Percentiles rank a stretch among this genome's conserved stretches.
phyloP scores from a whole-genome alignment of 2,797 vertebrate species.

The Harpagifer antarcticus region DNA sequence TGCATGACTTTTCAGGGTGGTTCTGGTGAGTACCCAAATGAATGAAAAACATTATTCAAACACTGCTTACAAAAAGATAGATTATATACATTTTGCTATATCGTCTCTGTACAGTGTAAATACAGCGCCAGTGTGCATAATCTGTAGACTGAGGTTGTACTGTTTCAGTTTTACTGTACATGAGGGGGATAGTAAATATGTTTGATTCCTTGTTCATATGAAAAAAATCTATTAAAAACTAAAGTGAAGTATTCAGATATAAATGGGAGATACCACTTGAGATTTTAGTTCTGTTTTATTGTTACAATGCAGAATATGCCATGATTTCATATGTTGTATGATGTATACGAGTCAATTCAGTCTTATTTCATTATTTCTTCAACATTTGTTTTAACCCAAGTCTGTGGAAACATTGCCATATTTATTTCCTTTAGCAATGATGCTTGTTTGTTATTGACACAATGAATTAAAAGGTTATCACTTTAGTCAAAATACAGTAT shows the following conservation, averaged over 20 bases:
- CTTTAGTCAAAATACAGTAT: background rate
- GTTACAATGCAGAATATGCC: conserved; percentile 54
- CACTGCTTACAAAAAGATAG: conserved; percentile 59
- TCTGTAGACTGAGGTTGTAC: conserved; percentile 62
- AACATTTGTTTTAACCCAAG: background rate
- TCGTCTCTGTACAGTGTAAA: conserved; percentile 83
- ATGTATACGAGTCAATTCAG: conserved; percentile 25
- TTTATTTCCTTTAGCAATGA: conserved; percentile 5
- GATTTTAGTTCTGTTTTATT: conserved; percentile 30
- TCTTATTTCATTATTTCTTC: conserved; percentile 28
- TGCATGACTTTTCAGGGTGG: conserved; percentile 58
- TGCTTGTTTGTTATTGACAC: conserved; percentile 13
- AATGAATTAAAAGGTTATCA: background rate
- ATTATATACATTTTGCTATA: conserved; percentile 74
- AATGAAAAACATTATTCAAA: conserved; percentile 50
- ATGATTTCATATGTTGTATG: conserved; percentile 47
- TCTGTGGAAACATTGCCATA: conserved; percentile 23
- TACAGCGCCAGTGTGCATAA: conserved; percentile 65
- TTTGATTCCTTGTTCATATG: conserved; percentile 51
- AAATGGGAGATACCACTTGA: conserved; percentile 72
- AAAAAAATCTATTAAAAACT: conserved; percentile 59
- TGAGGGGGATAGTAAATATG: conserved; percentile 19
- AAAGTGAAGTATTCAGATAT: conserved; percentile 55
- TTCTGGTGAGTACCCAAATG: conserved; percentile 27
- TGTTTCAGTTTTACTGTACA: conserved; percentile 73